Conservation (phyloP, 1,140 invertebrate species). For the Lerema accius region DNA sequence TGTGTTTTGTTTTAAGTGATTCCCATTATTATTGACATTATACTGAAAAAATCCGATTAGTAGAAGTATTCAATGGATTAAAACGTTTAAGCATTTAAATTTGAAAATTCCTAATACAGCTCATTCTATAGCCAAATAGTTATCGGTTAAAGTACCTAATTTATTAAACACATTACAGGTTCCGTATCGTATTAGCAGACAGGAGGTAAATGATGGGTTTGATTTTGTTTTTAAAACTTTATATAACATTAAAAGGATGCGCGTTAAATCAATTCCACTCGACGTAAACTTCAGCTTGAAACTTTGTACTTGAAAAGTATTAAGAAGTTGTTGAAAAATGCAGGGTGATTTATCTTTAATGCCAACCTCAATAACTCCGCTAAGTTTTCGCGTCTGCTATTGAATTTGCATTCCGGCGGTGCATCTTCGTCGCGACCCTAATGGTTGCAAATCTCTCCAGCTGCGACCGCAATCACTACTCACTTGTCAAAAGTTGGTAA, state of each 20-base stretch:
- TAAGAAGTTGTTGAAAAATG: conserved; percentile 3
- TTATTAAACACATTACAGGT: no score
- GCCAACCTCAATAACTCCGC: conserved; percentile 9
- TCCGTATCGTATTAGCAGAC: no score
- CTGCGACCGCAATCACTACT: not conserved
- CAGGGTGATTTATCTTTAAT: conserved; percentile 13
- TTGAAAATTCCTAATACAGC: no score
- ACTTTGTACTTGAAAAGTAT: conserved; percentile 11
- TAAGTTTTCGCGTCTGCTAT: not conserved
- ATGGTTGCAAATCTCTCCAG: conserved; percentile 6
- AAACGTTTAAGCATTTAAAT: no score
- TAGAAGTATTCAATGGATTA: no score
- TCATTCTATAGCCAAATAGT: no score
- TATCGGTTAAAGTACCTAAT: no score
- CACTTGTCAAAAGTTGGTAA: conserved; percentile 1
- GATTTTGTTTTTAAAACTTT: no score
- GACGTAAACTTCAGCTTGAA: conserved; percentile 7
- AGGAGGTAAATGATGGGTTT: no score
- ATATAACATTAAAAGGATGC: not conserved
- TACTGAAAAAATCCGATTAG: no score
- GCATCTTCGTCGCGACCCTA: conserved; percentile 1
- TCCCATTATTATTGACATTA: no score
- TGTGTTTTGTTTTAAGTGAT: no score
- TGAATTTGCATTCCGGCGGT: conserved; percentile 1
- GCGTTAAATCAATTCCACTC: conserved; percentile 5